Evolutionary conservation across 2,888 invertebrate genomes (phyloP).

Genomic region (Alviniconcha strummeri): DNA sequence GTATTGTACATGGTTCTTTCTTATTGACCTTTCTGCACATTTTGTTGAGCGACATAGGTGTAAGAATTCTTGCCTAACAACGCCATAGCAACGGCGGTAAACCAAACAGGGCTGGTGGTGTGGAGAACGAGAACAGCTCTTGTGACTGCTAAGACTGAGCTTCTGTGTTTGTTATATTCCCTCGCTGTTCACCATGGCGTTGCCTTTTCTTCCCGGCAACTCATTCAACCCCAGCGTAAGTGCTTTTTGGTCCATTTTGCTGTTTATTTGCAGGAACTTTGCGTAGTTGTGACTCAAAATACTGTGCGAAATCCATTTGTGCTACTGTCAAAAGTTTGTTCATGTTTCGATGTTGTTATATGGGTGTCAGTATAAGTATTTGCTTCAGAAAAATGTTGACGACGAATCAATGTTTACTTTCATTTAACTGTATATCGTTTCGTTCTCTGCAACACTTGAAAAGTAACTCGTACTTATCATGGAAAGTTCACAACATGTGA

Average conservation of each 20-base stretch:
- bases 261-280: neutral
- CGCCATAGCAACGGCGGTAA: slow-evolving; percentile 42
- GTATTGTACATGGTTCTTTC: too few species aligned
- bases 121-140: neutral
- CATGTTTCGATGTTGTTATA: too few species aligned
- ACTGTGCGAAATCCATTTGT: too few species aligned
- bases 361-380: too few species aligned
- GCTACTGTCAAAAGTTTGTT: too few species aligned
- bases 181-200: slow-evolving; percentile 61
- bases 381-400: too few species aligned
- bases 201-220: slow-evolving; percentile 73
- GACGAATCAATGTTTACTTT: too few species aligned
- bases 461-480: too few species aligned
- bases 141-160: neutral
- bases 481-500: too few species aligned
- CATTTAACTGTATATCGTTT: too few species aligned
- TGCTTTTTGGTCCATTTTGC: slow-evolving; percentile 27
- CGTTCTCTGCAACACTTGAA: too few species aligned
- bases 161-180: neutral
- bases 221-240: slow-evolving; percentile 67
- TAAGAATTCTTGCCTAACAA: slow-evolving; percentile 30
- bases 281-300: neutral
- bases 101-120: slow-evolving; percentile 35
- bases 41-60: neutral
- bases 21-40: too few species aligned